Percentiles rank a stretch among this genome's conserved stretches.
These are phyloP conservation scores for Abramis brama DNA, from an alignment of 2,113 vertebrate species.

Conservation along the genomic window DNA sequence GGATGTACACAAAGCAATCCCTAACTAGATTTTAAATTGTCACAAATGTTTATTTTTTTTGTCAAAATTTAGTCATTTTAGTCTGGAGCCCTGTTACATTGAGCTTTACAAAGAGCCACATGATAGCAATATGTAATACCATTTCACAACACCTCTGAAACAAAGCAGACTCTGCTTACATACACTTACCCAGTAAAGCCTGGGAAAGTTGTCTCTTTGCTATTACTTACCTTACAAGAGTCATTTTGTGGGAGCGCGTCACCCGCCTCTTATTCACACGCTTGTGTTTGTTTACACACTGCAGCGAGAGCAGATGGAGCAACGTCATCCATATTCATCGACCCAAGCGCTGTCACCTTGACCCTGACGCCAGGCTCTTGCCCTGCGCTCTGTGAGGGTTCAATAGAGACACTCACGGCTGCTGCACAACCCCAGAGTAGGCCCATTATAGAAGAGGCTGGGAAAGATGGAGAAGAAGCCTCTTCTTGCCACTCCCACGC, in stretches of 20 bases:
- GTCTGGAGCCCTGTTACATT: background rate
- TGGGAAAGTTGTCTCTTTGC: constrained; percentile 46
- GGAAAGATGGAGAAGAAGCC: constrained; percentile 45
- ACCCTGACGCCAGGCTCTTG: constrained; percentile 69
- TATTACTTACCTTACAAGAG: constrained; percentile 1
- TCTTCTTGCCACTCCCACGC: constrained; percentile 17
- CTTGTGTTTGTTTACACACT: constrained; percentile 64
- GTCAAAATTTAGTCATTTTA: background rate
- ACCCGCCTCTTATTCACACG: constrained; percentile 43
- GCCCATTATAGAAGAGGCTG: constrained; percentile 59
- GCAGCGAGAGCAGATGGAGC: constrained; percentile 71
- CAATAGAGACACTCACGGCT: constrained; percentile 63
- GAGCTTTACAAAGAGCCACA: background rate
- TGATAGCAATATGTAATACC: background rate
- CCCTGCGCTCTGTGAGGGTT: constrained; percentile 65
- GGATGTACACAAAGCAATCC: no score
- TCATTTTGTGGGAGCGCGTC: constrained; percentile 20
- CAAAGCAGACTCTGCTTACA: background rate
- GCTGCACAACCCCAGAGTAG: constrained; percentile 41
- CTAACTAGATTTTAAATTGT: no score
- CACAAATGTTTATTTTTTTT: background rate
- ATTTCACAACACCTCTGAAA: constrained; percentile 3
- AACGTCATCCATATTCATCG: constrained; percentile 76
- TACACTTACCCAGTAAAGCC: background rate
- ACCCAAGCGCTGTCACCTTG: constrained; percentile 70